A percentile compares a stretch with the other conserved stretches of the same genome.
These are phyloP conservation scores for Sussaba pulchella DNA, from an alignment of 2,888 invertebrate species.

Conservation along the genomic window DNA sequence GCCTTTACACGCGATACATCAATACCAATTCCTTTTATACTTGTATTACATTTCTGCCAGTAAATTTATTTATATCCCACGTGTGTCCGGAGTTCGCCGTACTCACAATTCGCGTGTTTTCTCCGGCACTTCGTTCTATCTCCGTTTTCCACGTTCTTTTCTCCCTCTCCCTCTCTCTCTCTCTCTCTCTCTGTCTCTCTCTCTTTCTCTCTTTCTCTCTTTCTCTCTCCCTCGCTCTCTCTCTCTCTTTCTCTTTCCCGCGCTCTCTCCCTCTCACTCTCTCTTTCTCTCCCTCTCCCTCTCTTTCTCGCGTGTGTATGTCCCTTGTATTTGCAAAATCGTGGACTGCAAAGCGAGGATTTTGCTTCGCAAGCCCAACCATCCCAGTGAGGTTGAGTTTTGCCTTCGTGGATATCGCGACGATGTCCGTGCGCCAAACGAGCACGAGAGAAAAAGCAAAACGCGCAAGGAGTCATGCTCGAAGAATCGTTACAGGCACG, in stretches of 20 bases:
- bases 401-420: constrained; percentile 72
- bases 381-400: constrained; percentile 72
- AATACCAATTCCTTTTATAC: constrained; percentile 36
- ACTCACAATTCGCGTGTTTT: constrained; percentile 3
- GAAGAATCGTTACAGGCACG: no score
- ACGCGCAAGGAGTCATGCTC: constrained; percentile 60
- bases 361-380: constrained; percentile 63
- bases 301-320: constrained; percentile 57
- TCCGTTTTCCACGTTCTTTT: background rate
- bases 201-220: constrained; percentile 51
- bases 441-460: constrained; percentile 41
- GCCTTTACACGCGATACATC: background rate
- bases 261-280: constrained; percentile 25
- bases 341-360: constrained; percentile 53
- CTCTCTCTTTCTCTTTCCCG: no score
- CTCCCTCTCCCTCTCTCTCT: constrained; percentile 13
- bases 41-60: constrained; percentile 22
- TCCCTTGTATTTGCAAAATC: constrained; percentile 66
- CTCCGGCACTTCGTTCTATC: background rate
- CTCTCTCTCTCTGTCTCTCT: constrained; percentile 45
- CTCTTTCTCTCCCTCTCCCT: constrained; percentile 44
- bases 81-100: background rate
- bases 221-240: no score
- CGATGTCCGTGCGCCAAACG: constrained; percentile 34
- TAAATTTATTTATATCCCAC: constrained; percentile 32